Conservation (phyloP, 1,140 invertebrate genomes). For the Micrasema minimum region DNA sequence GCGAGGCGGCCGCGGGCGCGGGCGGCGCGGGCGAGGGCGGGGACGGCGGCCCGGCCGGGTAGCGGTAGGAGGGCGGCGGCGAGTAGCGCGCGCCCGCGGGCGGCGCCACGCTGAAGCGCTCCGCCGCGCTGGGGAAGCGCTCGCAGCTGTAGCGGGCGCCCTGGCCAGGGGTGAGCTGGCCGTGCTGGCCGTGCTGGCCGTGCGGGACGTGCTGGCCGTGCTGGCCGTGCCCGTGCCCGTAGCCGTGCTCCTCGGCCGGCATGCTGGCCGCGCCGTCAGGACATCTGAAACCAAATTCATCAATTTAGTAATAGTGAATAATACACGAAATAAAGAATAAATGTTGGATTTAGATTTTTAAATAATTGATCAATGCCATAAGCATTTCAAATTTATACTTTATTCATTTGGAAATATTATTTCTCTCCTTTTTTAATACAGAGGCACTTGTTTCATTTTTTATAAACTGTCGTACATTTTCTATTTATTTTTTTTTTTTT, state of each 20-base stretch:
- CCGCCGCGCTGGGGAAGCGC: conserved; percentile 65
- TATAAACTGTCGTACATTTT: background rate
- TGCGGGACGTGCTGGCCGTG: conserved; percentile 66
- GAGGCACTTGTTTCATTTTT: background rate
- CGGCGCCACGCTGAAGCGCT: conserved; percentile 66
- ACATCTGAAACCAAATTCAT: conserved; percentile 50
- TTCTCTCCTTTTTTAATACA: background rate
- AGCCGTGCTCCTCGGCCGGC: conserved; percentile 60
- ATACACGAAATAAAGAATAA: background rate
- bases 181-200: conserved; percentile 61
- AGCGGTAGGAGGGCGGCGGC: conserved; percentile 59
- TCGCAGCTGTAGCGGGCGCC: conserved; percentile 65
- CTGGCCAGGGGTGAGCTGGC: conserved; percentile 67
- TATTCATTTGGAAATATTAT: background rate
- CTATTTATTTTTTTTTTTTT: too few relatives aligned
- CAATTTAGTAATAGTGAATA: background rate
- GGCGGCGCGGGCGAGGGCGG: conserved; percentile 68
- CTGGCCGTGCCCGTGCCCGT: conserved; percentile 64
- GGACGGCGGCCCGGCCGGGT: conserved; percentile 62
- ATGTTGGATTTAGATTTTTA: background rate
- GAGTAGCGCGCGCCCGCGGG: conserved; percentile 57
- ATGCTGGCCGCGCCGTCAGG: conserved; percentile 59
- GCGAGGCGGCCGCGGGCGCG: conserved; percentile 67
- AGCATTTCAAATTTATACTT: background rate
- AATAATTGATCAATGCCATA: background rate